Evolutionary conservation across 1,140 invertebrate species (phyloP).

Genomic region (Eubasilissa regina): DNA sequence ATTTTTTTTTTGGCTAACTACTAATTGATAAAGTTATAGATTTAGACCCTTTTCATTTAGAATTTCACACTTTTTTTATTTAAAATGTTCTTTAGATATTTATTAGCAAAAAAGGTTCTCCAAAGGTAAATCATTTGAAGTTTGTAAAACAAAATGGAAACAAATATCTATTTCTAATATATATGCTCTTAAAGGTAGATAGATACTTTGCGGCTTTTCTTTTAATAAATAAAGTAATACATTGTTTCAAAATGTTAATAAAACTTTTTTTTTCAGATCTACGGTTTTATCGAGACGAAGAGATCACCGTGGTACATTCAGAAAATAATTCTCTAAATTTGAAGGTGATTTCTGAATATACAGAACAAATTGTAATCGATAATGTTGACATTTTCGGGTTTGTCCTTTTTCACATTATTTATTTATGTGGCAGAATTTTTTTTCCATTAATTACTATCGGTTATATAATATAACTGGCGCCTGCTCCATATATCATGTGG

Average conservation of each 20-base stretch:
- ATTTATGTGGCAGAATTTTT: not conserved
- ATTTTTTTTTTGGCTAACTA: too few relatives aligned
- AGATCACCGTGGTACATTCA: not conserved
- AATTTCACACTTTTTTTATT: not conserved
- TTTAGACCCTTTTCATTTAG: too few relatives aligned
- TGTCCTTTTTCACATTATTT: constrained; percentile 22
- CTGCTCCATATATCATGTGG: not conserved
- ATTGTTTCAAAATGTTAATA: not conserved
- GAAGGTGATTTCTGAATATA: constrained; percentile 11
- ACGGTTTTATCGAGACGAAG: constrained; percentile 2
- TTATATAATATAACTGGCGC: not conserved
- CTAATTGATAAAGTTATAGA: too few relatives aligned
- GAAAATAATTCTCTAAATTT: constrained; percentile 40
- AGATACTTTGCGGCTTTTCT: not conserved
- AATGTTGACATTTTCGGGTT: constrained; percentile 53
- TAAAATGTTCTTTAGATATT: not conserved
- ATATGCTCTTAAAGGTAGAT: not conserved
- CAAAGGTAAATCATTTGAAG: not conserved
- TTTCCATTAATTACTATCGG: not conserved
- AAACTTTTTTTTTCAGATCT: constrained; percentile 32
- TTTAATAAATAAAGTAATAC: not conserved
- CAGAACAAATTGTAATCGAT: constrained; percentile 30
- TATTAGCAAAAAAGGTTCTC: not conserved
- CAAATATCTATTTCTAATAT: not conserved
- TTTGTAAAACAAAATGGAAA: not conserved